A percentile compares a stretch with the other conserved stretches of the same genome.
Evolutionary conservation across 1,140 invertebrate species (phyloP).

Genomic region (Megalopta genalis): DNA sequence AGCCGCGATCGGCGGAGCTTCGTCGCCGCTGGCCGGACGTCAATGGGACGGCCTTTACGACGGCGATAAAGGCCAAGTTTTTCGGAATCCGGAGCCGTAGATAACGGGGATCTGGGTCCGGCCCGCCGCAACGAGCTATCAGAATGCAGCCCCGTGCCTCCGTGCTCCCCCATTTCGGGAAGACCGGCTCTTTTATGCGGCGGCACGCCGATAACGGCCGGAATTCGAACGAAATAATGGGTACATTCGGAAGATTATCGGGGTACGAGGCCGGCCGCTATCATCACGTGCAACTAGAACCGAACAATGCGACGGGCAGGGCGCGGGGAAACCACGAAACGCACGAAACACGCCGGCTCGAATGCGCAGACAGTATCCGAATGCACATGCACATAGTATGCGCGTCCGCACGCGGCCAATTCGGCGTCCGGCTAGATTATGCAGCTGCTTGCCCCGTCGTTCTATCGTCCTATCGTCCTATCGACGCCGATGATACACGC

Average conservation of each 20-base stretch:
- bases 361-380: constrained; percentile 4
- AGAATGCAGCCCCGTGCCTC: background rate
- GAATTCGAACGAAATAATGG: constrained; percentile 31
- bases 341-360: constrained; percentile 23
- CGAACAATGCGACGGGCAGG: constrained; percentile 4
- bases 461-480: background rate
- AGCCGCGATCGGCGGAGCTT: no score
- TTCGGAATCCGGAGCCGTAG: background rate
- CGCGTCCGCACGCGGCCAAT: constrained; percentile 6
- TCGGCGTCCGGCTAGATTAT: constrained; percentile 41
- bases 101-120: no score
- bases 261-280: background rate
- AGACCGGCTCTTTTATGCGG: background rate
- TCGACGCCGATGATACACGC: constrained; percentile 40
- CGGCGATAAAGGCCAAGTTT: background rate
- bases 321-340: constrained; percentile 27
- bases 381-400: background rate
- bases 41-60: background rate
- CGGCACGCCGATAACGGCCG: background rate
- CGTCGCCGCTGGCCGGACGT: no score
- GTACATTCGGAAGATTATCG: constrained; percentile 25
- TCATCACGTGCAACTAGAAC: constrained; percentile 16
- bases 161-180: background rate
- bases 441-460: constrained; percentile 28
- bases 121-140: background rate